Base-by-base conservation (phyloP, 2,797 vertebrate genomes). In the Sternarchorhynchus goeldii region DNA sequence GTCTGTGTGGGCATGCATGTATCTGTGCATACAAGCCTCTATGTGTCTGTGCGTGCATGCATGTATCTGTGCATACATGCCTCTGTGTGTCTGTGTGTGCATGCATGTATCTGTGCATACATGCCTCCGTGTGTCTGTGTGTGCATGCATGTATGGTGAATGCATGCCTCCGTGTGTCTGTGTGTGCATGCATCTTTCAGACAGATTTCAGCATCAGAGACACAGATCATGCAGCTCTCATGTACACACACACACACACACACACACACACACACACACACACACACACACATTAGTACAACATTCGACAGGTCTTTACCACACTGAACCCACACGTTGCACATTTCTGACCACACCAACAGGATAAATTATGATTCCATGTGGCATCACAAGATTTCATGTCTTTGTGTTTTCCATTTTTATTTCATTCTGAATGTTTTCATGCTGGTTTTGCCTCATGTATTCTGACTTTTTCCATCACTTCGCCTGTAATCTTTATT, bases 241-340 rank as follows among this genome's bases (percentile, higher is more conserved):
- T 75, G 68, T 73, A 58, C 56, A 59, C 70, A 59, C 39, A 73
- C n/a, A 39, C 62, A 45, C 57, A 73, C 71, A 25, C 32, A 60
- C 56, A 75, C 60, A 34, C 41, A 31, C 5, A 76, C 7, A 17
- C 74, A 45, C 7, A 45, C 41, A 45, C 41, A 45, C 10, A 8
- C 2, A 8, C 10, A 8, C 41, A 45, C 6, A 45, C 41, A 6
- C 8, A 45, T 25, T 25, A 25, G 25, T 25, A 25, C 25, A 25
- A 25, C 25, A 25, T 25, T 25, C 25, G 41, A 45, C 10, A 45
- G 7, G 41, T 45, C 41, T 45, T 45, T 6, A 45, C 6, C 41
- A 2, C 41, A 45, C 59, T 76, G 74, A 76, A 34, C 64, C 53
- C 55, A 29, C 55, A 18, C 62, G n/a, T 7, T 20, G 32, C 32